Evolutionary conservation across 1,140 invertebrate genomes (phyloP), one percentile per base, ranked within the genome.

Genomic region (Melipona quadrifasciata): DNA sequence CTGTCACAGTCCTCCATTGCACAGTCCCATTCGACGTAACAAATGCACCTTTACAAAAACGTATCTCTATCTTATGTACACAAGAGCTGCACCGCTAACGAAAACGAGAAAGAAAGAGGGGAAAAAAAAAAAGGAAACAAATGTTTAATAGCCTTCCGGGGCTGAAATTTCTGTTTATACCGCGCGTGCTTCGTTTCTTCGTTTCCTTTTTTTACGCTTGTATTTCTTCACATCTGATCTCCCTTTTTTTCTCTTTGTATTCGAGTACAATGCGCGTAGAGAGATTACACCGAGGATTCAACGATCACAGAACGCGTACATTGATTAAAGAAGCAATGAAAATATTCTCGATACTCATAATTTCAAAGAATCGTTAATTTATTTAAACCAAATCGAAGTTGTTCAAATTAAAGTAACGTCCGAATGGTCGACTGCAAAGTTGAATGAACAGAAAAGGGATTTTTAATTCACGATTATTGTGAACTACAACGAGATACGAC

Each of bases 21-120:
- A 95, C 94, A 94, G 93, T 94, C 93, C 94, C 94, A 94, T 94
- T 91, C 86, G 93, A 93, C 92, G 93, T 93, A 93, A 93, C 93
- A 94, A 94, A 94, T 94, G 93, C 93, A 93, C 90, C 92, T 94
- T 94, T 94, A 74, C 91, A 94, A 93, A 78, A 92, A 94, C 87
- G 84, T 94, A 94, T 91, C 92, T 90, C 92, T 92, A 91, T 77
- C 91, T 92, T 94, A 94, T 95, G 87, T 94, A 94, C 93, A 95
- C 90, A 91, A 93, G 58, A 77, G 90, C 90, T 94, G 91, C 75
- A 91, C 86, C 90, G 77, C 78, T 89, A 81, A 88, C 86, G 80
- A 90, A 91, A 84, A 64, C 90, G 90, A 74, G 78, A 82, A 82
- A 82, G 88, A 68, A 24, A 53, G 80, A 89, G 91, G 89, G 19